These are phyloP conservation scores for Pteronura brasiliensis DNA, from an alignment of 2,113 vertebrate genomes.

Conservation along the genomic window DNA sequence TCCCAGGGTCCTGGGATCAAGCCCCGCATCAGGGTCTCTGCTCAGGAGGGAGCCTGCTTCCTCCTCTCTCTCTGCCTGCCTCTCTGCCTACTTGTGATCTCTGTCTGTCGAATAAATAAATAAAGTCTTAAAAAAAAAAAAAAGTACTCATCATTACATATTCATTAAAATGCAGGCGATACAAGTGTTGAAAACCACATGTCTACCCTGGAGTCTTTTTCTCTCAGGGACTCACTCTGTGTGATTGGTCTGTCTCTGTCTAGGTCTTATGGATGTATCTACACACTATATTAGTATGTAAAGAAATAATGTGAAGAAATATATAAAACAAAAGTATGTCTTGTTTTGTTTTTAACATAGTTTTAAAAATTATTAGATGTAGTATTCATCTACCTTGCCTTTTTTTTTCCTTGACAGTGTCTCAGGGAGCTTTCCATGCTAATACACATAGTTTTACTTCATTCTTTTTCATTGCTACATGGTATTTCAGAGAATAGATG, in stretches of 20 bases:
- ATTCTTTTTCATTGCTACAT: background rate
- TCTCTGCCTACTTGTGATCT: too few species aligned
- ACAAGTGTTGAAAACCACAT: background rate
- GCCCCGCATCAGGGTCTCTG: too few species aligned
- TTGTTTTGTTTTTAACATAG: background rate
- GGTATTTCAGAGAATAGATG: background rate
- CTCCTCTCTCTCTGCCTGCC: too few species aligned
- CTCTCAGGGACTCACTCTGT: accelerated
- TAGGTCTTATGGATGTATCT: background rate
- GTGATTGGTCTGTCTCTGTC: background rate
- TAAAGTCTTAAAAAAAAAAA: too few species aligned
- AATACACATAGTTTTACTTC: background rate
- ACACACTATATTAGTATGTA: background rate
- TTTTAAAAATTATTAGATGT: background rate
- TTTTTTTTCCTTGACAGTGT: background rate
- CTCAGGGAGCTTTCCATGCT: background rate
- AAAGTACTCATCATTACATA: background rate
- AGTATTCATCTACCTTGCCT: background rate
- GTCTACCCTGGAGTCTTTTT: background rate
- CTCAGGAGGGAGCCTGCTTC: too few species aligned
- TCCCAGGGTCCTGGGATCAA: too few species aligned
- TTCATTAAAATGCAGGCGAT: background rate
- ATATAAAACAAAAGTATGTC: background rate
- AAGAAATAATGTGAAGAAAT: background rate
- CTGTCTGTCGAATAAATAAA: too few species aligned